A percentile compares a stretch with the other conserved stretches of the same genome.
Evolutionary conservation across 2,888 invertebrate species (phyloP).

Genomic region (Neuroscelio doddi): DNA sequence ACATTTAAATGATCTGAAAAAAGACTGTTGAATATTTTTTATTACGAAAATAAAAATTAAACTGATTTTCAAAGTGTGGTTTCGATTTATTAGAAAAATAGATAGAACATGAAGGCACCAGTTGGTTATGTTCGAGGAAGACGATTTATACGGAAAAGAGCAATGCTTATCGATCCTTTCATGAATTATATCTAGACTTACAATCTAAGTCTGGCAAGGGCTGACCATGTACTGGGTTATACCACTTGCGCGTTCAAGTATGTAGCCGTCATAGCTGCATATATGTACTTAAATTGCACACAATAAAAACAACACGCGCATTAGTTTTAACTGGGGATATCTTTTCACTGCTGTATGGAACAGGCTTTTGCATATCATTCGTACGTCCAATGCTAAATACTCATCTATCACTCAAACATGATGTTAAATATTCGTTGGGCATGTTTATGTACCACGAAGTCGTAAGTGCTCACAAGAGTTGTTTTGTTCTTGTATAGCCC

Average conservation of each 20-base stretch:
- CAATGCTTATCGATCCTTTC: constrained; percentile 25
- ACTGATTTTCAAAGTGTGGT: not conserved
- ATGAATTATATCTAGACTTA: constrained; percentile 32
- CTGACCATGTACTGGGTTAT: constrained; percentile 46
- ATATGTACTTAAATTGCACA: not conserved
- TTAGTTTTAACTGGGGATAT: not conserved
- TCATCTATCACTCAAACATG: not conserved
- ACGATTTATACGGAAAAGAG: constrained; percentile 3
- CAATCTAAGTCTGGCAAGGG: constrained; percentile 25
- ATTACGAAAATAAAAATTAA: not conserved
- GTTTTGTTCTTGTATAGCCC: not conserved
- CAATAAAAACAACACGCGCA: not conserved
- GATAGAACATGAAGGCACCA: not conserved
- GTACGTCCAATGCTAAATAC: not conserved
- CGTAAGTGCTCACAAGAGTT: not conserved
- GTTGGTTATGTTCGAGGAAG: too few relatives aligned
- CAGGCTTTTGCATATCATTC: not conserved
- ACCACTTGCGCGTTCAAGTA: constrained; percentile 24
- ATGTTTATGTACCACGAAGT: not conserved
- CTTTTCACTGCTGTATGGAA: not conserved
- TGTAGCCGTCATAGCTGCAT: not conserved
- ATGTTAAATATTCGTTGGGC: not conserved
- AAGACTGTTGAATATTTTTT: too few relatives aligned
- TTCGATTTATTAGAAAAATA: not conserved
- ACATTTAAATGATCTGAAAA: too few relatives aligned